These are phyloP conservation scores for Catagonus wagneri DNA, from an alignment of 2,113 vertebrate genomes.

Conservation along the genomic window DNA sequence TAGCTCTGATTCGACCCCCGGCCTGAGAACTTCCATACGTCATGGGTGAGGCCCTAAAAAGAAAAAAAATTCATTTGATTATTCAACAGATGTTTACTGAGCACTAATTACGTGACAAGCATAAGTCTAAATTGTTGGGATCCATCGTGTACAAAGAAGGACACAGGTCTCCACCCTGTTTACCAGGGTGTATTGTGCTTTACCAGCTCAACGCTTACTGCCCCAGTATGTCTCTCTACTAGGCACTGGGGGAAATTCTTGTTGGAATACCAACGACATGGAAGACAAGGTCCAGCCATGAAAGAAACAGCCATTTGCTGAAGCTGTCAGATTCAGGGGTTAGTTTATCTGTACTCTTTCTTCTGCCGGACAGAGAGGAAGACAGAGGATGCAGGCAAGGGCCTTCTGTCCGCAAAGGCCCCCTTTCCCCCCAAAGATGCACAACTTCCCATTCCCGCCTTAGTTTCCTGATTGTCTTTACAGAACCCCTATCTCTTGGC, in stretches of 20 bases:
- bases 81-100: background rate
- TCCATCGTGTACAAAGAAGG: background rate
- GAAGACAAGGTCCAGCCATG: background rate
- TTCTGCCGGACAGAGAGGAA: background rate
- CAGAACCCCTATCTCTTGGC: accelerated
- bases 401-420: background rate
- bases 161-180: background rate
- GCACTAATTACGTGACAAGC: background rate
- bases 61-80: background rate
- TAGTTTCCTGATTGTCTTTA: background rate
- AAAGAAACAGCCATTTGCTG: background rate
- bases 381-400: background rate
- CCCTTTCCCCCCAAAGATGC: accelerated
- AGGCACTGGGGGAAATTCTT: background rate
- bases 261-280: background rate
- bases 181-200: background rate
- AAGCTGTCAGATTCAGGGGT: background rate
- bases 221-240: background rate
- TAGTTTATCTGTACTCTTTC: background rate
- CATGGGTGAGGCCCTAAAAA: no score
- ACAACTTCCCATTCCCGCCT: background rate
- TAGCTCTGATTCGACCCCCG: no score
- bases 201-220: background rate
- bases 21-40: no score
- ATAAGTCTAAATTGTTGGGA: background rate